Base-by-base conservation (phyloP, 2,888 invertebrate genomes). In the Malthinus flaveolus region DNA sequence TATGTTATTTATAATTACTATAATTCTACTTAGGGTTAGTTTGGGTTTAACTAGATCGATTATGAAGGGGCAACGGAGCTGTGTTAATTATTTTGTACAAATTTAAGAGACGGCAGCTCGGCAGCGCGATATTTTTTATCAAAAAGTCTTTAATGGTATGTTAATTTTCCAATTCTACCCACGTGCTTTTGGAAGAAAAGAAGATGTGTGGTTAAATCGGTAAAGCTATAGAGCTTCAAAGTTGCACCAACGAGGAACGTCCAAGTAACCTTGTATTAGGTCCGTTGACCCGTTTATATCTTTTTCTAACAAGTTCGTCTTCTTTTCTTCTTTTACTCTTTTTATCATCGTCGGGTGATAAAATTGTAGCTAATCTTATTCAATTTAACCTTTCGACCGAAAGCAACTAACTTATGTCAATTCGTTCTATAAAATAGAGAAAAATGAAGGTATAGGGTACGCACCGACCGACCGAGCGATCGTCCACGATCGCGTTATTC, bases 261-360 rank as follows among this genome's bases (percentile, higher is more conserved):
- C 63, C 63, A 59, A 56, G 53, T 71, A 67, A 69, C 70, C 71
- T 71, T 70, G 70, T 67, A 64, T 60, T 66, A 66, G 66, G 67
- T 69, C 70, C 66, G 60, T 68, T 70, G 69, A 65, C 69, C 69
- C 65, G 59, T 57, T 56, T 70, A 10, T 34, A 23, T 48, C 48
- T 23, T 48, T 12, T 15, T 48, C 48, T 48, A 12, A 48, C 33
- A 42, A 42, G 23, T 42, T 42, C 9, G 9, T 23, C 13, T 15
- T 23, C 9, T 42, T 23, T 23, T 23, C 23, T 23, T 23, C 23
- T 23, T 23, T 23, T 23, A 23, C 23, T 23, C 12, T 42, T 42
- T 42, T 42, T 42, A n/a, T n/a, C 15, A 42, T 23, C 39, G 15
- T 42, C 23, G 15, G 39, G n/a, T 42, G 39, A 42, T 42, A 42